Conservation (phyloP, 2,113 vertebrate species). For the Archocentrus centrarchus region DNA sequence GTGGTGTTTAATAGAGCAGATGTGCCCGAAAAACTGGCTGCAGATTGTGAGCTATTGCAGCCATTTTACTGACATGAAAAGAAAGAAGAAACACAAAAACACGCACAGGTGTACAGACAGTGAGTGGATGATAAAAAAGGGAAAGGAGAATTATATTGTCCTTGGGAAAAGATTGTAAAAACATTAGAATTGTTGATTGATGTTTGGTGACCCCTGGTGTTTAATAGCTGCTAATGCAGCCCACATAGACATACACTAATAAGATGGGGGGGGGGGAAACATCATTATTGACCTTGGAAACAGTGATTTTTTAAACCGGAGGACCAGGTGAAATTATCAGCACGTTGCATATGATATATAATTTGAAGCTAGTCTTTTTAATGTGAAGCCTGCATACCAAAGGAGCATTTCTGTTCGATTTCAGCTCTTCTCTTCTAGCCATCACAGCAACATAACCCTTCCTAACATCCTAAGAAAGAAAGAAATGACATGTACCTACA, state of each 20-base stretch:
- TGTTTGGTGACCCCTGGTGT: slow-evolving; percentile 47
- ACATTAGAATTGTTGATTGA: neutral
- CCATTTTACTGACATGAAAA: neutral
- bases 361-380: neutral
- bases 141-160: slow-evolving; percentile 5
- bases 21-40: slow-evolving; percentile 31
- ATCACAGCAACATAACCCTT: neutral
- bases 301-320: neutral
- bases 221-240: neutral
- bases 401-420: neutral
- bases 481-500: too few relatives aligned
- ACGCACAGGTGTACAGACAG: neutral
- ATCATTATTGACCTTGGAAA: neutral
- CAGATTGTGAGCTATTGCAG: neutral
- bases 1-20: slow-evolving; percentile 36
- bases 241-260: neutral
- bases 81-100: neutral
- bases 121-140: neutral
- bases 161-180: slow-evolving; percentile 16
- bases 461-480: accelerated
- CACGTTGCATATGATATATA: neutral
- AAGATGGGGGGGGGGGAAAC: neutral
- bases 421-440: neutral
- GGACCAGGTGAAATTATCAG: neutral
- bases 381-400: too few relatives aligned